Base-by-base conservation (phyloP, 2,797 vertebrate genomes). In the Sylvia borin region DNA sequence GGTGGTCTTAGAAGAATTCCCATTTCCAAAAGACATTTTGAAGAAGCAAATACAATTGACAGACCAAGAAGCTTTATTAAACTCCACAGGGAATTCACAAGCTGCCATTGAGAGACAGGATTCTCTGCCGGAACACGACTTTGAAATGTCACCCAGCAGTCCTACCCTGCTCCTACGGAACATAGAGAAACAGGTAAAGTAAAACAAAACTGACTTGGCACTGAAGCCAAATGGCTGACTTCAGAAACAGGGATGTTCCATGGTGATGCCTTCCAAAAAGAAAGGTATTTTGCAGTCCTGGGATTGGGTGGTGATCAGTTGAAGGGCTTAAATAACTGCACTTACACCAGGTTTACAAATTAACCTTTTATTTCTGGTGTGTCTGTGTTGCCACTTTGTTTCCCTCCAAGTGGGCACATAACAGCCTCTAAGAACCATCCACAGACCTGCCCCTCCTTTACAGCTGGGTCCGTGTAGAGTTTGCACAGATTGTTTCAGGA, bases 111-210 rank as follows among this genome's bases (percentile, higher is more conserved):
- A 97, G 77, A 96, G 89, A 90, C 97, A 96, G 97, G 97, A 98
- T 95, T 96, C 96, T 73, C 92, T 98, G 76, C 97, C 98, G 20
- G 98, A 99, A 80, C 97, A 97, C 31, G 99, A 98, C 96, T 98
- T 98, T 96, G 98, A 99, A 97, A 98, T 97, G 82, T 99, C 99
- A 95, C 98, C 98, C 89, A 99, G 98, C 98, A 99, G 99, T 92
- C 99, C 99, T 61, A 98, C 98, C 24, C 98, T 98, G 67, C 99
- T 99, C 86, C 98, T 99, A 94, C 98, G 98, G 96, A 99, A 99
- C 98, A 99, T 99, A 96, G 98, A 99, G 94, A 99, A 98, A 98
- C 99, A 99, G 99, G 99, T 99, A 98, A 96, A 96, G 92, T 97
- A 79, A 96, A 91, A 45, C 50, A 50, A 95, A 94, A 76, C 53